Evolutionary conservation across 2,797 vertebrate species (phyloP), one percentile per base, ranked within the genome.

Genomic region (Peromyscus nudipes): DNA sequence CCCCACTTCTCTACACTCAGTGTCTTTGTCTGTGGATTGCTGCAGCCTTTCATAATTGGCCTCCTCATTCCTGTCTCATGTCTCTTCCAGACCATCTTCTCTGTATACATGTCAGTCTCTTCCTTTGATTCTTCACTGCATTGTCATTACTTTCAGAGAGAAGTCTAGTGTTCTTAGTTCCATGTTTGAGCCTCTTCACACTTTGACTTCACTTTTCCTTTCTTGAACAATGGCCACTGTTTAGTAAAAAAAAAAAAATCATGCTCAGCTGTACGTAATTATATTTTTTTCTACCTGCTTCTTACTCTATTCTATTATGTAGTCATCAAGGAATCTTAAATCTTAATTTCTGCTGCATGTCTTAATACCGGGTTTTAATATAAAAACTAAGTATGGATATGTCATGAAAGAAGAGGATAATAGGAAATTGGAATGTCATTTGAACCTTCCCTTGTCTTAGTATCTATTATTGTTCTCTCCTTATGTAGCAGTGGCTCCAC

Each of bases 291-390:
- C 29, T 46, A 40, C 12, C 25, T 88, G 8, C 69, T 23, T 84
- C 46, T 94, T 73, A 37, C 16, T 84, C 46, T 87, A 13, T 40
- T 94, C 7, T 83, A 14, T 21, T 87, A n/a, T 62, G 43, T 10
- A 23, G 29, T 94, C 60, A 62, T 75, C 91, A 79, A 93, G 31
- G 83, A 95, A 83, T 92, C 34, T 57, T 81, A 37, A 67, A 77
- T 55, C 27, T 34, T 81, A 52, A 69, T 89, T 93, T 77, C 40
- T 57, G n/a, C 4, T 31, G 14, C 25, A 67, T 92, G 37, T 67
- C 21, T 85, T 89, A 75, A 85, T 79, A 75, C 4, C 67, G 40
- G 14, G 9, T 49, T 80, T n/a, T 73, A 57, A 77, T 79, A 90
- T 52, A 91, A 71, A 69, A 91, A 67, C 0, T 13, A 81, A 92